Base-by-base conservation (phyloP, 2,797 vertebrate species). In the Decapterus maruadsi region DNA sequence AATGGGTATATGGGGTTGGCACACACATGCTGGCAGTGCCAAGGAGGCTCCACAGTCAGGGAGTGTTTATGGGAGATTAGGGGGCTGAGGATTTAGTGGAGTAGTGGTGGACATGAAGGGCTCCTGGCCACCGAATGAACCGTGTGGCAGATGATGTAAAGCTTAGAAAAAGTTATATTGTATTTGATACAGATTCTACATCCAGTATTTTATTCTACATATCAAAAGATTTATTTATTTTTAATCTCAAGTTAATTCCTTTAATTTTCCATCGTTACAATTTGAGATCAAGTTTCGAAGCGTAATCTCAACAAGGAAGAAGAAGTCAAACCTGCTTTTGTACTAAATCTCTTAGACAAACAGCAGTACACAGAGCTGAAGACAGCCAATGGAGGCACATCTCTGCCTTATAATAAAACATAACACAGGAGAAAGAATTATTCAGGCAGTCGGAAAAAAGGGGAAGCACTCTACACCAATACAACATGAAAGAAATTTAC, bases 1-100 rank as follows among this genome's bases (percentile, higher is more conserved):
- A 89, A 89, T 90, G 86, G 83, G 78, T 61, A 66, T 76, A 66
- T 29, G 34, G 61, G 71, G 74, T 79, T 85, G 86, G 81, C 77
- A 86, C 78, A 69, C 73, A 54, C 70, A 86, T 51, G 67, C 81
- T 71, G 79, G 80, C 84, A 45, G 58, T 73, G 84, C 82, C 82
- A 83, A 81, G 63, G 77, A 81, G 67, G 78, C 72, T 79, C 70
- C 84, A 83, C 84, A 77, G 75, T 83, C 77, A 38, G 83, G 81
- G 87, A 85, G 78, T 90, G 85, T 87, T 90, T 84, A 88, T 61
- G 77, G 73, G 80, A 91, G 87, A 92, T 92, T 90, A 92, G 79
- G 74, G 74, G 76, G 67, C 66, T 71, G 83, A 87, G 87, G 87
- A 87, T 89, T 83, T 87, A 86, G 74, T 81, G 61, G 79, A 77